Base-by-base conservation (phyloP, 2,888 invertebrate genomes). In the Parnassius orleans region DNA sequence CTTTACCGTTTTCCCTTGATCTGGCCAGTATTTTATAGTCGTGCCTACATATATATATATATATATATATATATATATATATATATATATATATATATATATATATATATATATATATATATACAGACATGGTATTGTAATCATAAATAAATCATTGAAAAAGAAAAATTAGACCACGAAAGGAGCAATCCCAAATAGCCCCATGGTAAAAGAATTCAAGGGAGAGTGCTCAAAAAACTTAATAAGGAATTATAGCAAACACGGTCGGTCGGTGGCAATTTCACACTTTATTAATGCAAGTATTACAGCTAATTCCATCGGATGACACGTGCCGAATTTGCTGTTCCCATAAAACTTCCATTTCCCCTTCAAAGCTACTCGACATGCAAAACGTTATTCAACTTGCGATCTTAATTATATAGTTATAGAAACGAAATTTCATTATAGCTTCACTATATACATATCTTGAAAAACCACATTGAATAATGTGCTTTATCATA, bases 221-320 rank as follows among this genome's bases (percentile, higher is more conserved):
- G 74, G 71, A 57, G 73, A 70, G 73, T 74, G 15, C 60, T 15
- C 50, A 78, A 84, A 84, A 84, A 83, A 79, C 72, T 77, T 84
- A 87, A 90, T 88, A 87, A 80, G 81, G 87, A 86, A 88, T 90
- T 87, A 89, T 84, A 88, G 86, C 87, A 86, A 90, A 88, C 85
- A 88, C 67, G 70, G 66, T 72, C 77, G 73, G 81, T 74, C 80
- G 85, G 89, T 88, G 81, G 84, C 90, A 90, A 92, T 92, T 92
- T 91, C 90, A 91, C 91, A 91, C 91, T 91, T 90, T 90, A 91
- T 91, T 90, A 91, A 88, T 89, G 87, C 84, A 85, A 90, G 90
- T 89, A 91, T 91, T 90, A 90, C 78, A 75, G 84, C 88, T 90
- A 90, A 90, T 90, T 88, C 89, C 87, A 78, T 81, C 84, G 83